Conservation (phyloP, 2,113 vertebrate genomes). For the Dicrurus megarhynchus region DNA sequence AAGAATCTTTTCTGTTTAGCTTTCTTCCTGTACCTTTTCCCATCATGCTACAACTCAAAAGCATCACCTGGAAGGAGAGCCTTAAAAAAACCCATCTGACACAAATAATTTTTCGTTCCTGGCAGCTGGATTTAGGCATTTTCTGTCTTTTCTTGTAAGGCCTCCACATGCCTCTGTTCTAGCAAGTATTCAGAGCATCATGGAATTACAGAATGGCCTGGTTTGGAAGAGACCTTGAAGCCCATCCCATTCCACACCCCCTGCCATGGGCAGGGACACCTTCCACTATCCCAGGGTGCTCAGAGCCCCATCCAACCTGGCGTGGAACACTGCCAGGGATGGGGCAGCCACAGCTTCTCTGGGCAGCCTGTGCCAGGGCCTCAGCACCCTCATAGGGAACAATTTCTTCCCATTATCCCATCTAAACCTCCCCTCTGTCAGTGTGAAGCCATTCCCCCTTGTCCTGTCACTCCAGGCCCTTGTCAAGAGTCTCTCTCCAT, state of each 20-base stretch:
- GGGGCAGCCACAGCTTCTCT: neutral
- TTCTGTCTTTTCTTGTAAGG: neutral
- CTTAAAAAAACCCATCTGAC: neutral
- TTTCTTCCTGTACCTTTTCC: neutral
- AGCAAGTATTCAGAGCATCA: neutral
- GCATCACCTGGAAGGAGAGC: neutral
- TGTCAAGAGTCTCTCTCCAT: neutral
- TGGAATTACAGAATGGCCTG: neutral
- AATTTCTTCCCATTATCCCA: neutral
- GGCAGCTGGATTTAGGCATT: neutral
- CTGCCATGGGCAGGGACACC: neutral
- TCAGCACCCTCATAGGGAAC: rapidly evolving
- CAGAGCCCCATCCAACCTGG: neutral
- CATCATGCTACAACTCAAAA: neutral
- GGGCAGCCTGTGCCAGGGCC: neutral
- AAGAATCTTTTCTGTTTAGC: neutral
- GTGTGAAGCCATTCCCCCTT: neutral
- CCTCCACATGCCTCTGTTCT: neutral
- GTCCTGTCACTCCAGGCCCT: neutral
- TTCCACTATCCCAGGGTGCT: rapidly evolving
- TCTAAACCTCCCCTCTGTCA: rapidly evolving
- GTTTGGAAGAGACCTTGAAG: neutral
- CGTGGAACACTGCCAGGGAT: rapidly evolving
- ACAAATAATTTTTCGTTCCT: neutral
- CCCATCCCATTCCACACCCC: rapidly evolving